Base-by-base conservation (phyloP, 2,888 invertebrate species). In the Monopis laevigella region DNA sequence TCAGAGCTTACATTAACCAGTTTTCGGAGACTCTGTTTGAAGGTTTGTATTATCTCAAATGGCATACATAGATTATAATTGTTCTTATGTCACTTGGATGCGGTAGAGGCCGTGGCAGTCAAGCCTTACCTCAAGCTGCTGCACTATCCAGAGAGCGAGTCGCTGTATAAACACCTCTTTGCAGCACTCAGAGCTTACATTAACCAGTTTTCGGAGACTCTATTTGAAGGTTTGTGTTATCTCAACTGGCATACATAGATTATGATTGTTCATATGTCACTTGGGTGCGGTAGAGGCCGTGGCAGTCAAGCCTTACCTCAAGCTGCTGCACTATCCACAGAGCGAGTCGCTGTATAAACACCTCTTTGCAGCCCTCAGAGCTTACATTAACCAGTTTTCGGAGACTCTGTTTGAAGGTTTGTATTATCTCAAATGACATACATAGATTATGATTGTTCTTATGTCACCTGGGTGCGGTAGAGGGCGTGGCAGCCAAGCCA, bases 111-210 rank as follows among this genome's bases (percentile, higher is more conserved):
- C 26, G 88, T 90, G 51, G 84, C 96, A 14, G 92, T 96, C 36
- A 88, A 89, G 46, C 88, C 97, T 26, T 94, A 95, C 62, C 68
- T 97, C 40, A 86, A 88, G n/a, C 88, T 96, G 52, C 82, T 97
- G 40, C 91, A 92, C 69, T 84, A 90, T 29, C 92, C 94, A 2
- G 96, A 97, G 62, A 96, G 96, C 34, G 97, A 98, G 65, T 87
- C 86, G 2, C 78, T 98, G 34, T 89, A 95, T 51, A 89, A 90
- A 53, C 97, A 98, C 58, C 88, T 96, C 13, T 96, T 98, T 65
- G 96, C 96, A 2, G 91, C 95, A 0, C 73, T 98, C 38, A 84
- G 97, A 48, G 91, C 94, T 0, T 97, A 96, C 59, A 91, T 98
- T 43, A 96, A 94, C 63, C 91, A 93, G 69, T 94, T 92, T 61